Percentiles rank a stretch among this genome's conserved stretches.
Conservation (phyloP, 1,140 invertebrate genomes). For the Plodia interpunctella region DNA sequence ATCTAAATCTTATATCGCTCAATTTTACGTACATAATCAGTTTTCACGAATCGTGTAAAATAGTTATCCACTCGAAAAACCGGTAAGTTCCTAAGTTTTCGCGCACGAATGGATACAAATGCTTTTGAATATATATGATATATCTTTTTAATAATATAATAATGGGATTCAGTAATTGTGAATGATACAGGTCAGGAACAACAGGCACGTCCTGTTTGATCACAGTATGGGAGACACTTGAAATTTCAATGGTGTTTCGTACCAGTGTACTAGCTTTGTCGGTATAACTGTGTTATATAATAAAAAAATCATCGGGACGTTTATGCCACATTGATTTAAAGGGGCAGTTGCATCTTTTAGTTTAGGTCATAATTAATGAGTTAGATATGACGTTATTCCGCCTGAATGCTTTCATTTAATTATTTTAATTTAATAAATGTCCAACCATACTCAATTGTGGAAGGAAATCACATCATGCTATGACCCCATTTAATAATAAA, state of each 20-base stretch:
- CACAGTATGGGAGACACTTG: conserved; percentile 23
- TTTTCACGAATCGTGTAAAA: background rate
- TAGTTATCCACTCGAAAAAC: conserved; percentile 46
- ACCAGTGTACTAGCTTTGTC: background rate
- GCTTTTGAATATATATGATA: conserved; percentile 44
- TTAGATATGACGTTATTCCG: no score
- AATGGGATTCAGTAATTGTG: conserved; percentile 32
- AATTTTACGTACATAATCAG: background rate
- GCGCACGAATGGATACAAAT: conserved; percentile 53
- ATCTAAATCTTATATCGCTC: background rate
- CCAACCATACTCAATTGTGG: no score
- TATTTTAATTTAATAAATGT: no score
- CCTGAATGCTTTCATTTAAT: no score
- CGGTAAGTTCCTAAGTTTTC: conserved; percentile 63
- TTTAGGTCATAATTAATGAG: background rate
- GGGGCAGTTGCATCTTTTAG: no score
- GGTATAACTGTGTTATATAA: background rate
- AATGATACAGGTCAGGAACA: conserved; percentile 38
- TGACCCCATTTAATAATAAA: no score
- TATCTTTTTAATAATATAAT: conserved; percentile 67
- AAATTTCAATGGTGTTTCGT: conserved; percentile 10
- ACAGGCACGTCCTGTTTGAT: conserved; percentile 29
- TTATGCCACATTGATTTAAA: background rate
- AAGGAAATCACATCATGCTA: no score
- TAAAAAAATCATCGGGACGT: background rate